Conservation (phyloP, 2,113 vertebrate species). For the Anolis sagrei region DNA sequence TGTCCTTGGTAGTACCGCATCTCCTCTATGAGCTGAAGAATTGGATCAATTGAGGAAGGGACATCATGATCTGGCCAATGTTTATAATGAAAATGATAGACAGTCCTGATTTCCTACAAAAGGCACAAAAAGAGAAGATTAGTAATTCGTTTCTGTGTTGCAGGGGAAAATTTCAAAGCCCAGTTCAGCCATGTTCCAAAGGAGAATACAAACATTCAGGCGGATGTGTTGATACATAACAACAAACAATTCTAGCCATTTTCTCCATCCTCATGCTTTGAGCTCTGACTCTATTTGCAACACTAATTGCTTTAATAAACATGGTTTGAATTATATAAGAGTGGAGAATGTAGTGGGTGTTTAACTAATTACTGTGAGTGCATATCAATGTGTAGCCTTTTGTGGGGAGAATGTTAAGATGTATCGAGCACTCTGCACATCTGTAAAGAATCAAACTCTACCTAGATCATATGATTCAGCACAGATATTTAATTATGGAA, state of each 20-base stretch:
- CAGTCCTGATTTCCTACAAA: constrained; percentile 76
- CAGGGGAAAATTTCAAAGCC: not conserved
- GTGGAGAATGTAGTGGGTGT: no score
- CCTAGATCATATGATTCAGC: not conserved
- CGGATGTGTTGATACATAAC: not conserved
- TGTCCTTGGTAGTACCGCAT: constrained; percentile 84
- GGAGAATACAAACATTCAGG: not conserved
- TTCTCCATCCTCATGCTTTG: not conserved
- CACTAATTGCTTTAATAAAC: not conserved
- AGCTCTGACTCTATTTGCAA: no score
- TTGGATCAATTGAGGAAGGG: constrained; percentile 88
- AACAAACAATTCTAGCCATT: not conserved
- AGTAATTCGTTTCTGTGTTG: not conserved
- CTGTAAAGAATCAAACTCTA: fast-evolving
- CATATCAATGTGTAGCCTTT: not conserved
- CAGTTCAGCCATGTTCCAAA: not conserved
- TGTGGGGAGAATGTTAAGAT: not conserved
- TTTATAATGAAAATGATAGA: constrained; percentile 93
- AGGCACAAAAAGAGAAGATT: not conserved
- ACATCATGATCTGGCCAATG: constrained; percentile 97
- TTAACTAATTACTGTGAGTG: not conserved
- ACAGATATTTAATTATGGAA: not conserved
- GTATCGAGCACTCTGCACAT: not conserved
- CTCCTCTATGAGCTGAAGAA: constrained; percentile 88
- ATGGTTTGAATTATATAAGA: not conserved